These are phyloP conservation scores for Tretioscincus oriximinensis DNA, from an alignment of 2,113 vertebrate genomes.

Conservation along the genomic window DNA sequence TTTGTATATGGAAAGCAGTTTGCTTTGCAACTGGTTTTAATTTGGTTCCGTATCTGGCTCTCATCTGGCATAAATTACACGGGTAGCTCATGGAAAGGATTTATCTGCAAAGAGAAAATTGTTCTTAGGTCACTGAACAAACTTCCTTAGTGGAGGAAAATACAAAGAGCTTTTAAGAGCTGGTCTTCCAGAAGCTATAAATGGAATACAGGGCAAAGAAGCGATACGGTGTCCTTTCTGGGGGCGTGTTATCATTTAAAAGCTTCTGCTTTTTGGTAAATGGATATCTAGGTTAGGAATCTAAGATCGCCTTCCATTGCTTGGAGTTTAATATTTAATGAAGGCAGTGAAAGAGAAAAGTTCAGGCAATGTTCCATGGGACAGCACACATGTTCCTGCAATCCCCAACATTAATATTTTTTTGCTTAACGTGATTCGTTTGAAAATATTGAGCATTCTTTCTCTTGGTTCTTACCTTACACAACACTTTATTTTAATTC, in stretches of 20 bases:
- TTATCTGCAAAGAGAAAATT: neutral
- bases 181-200: neutral
- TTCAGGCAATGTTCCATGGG: constrained; percentile 10
- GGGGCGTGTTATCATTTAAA: neutral
- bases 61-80: rapidly evolving
- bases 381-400: too few species aligned
- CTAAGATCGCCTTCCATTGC: neutral
- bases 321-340: constrained; percentile 48
- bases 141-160: neutral
- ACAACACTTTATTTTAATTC: too few species aligned
- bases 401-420: too few species aligned
- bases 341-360: constrained; percentile 22
- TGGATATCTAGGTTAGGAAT: neutral
- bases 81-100: neutral
- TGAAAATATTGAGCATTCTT: neutral
- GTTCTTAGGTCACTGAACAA: neutral
- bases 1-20: neutral
- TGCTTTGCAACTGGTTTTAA: neutral
- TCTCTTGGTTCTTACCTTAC: neutral
- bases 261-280: neutral
- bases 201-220: neutral
- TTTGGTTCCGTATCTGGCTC: neutral
- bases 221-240: too few species aligned
- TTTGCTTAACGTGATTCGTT: too few species aligned
- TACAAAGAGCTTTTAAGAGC: neutral